Percentiles rank a stretch among this genome's conserved stretches.
Evolutionary conservation across 2,888 invertebrate genomes (phyloP).

Genomic region (Heliconius hortense): DNA sequence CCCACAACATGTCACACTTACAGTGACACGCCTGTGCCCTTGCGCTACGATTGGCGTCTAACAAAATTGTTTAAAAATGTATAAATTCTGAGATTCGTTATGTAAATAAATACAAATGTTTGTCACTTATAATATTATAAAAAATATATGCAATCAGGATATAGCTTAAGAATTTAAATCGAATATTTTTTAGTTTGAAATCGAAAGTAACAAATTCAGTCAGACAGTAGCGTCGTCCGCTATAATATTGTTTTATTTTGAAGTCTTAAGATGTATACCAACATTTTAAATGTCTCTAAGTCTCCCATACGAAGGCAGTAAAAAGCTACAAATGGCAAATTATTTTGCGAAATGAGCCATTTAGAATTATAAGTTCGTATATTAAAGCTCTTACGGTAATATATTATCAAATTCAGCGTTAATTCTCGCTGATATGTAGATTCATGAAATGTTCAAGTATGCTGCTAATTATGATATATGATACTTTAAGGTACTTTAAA

Average conservation of each 20-base stretch:
- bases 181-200: too few relatives aligned
- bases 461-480: slow-evolving; percentile 28
- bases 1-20: too few relatives aligned
- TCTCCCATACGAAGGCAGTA: background rate
- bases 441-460: slow-evolving; percentile 30
- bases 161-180: too few relatives aligned
- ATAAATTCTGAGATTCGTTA: too few relatives aligned
- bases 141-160: too few relatives aligned
- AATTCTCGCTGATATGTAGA: slow-evolving; percentile 26
- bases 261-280: background rate
- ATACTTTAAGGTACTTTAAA: background rate
- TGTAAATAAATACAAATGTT: too few relatives aligned
- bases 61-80: too few relatives aligned
- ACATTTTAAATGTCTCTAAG: background rate
- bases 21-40: too few relatives aligned
- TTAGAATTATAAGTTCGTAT: slow-evolving; percentile 14
- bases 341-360: slow-evolving; percentile 22
- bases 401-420: slow-evolving; percentile 22
- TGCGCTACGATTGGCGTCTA: too few relatives aligned
- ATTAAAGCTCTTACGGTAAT: slow-evolving; percentile 20
- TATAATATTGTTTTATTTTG: background rate
- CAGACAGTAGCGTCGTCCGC: too few relatives aligned
- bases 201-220: background rate
- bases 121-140: too few relatives aligned
- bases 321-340: slow-evolving; percentile 1